These are phyloP conservation scores for Omphaloscelis lunosa DNA, from an alignment of 2,888 invertebrate genomes.

Conservation along the genomic window DNA sequence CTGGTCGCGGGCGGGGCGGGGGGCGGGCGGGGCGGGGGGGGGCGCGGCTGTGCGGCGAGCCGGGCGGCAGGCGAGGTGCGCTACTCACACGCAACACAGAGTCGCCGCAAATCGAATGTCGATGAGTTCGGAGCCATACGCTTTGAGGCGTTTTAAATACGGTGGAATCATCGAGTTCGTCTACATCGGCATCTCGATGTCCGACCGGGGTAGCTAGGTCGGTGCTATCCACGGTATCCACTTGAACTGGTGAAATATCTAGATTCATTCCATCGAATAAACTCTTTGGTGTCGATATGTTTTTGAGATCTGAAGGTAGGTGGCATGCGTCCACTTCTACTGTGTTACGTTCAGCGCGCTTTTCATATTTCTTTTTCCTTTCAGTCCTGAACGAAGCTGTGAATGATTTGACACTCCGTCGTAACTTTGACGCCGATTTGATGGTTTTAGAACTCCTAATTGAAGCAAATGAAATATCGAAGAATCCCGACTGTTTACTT, in stretches of 20 bases:
- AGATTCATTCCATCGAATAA: conserved; percentile 84
- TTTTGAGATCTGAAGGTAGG: conserved; percentile 78
- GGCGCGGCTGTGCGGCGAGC: conserved; percentile 64
- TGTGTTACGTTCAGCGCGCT: conserved; percentile 83
- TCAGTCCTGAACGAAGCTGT: conserved; percentile 90
- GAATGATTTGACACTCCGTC: conserved; percentile 88
- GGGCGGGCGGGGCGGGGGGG: conserved; percentile 64
- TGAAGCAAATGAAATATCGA: conserved; percentile 88
- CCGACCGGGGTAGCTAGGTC: conserved; percentile 76
- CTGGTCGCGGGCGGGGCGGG: conserved; percentile 80
- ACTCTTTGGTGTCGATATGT: conserved; percentile 84
- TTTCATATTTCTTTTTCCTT: conserved; percentile 89
- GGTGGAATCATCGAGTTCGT: conserved; percentile 85
- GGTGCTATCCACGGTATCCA: conserved; percentile 87
- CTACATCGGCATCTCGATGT: conserved; percentile 73
- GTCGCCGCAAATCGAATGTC: conserved; percentile 83
- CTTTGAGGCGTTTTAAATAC: conserved; percentile 87
- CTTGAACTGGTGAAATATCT: conserved; percentile 87
- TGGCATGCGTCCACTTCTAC: conserved; percentile 85
- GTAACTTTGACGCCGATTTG: conserved; percentile 87
- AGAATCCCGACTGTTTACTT: conserved; percentile 88
- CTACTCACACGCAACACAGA: conserved; percentile 72
- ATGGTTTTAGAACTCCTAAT: conserved; percentile 86
- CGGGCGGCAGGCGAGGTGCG: conserved; percentile 44
- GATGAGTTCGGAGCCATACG: conserved; percentile 81